phyloP scores from a whole-genome alignment of 2,888 invertebrate species.

The Cryptus viduatorius region DNA sequence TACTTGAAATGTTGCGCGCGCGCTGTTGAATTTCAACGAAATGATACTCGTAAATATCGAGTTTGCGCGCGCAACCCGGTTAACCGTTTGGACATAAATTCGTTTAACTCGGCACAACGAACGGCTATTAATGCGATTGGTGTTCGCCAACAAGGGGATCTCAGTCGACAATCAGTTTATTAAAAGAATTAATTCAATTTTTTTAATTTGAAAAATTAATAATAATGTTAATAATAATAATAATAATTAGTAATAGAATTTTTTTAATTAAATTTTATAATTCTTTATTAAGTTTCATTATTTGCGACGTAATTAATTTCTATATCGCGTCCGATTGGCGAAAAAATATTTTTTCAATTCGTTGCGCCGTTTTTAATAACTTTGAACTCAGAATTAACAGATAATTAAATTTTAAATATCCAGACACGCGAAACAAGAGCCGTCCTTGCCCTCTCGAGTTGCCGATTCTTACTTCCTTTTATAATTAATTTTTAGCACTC shows the following conservation, averaged over 20 bases:
- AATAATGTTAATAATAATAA: too few species aligned
- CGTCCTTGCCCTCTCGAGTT: background rate
- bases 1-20: conserved; percentile 36
- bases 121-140: background rate
- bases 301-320: too few species aligned
- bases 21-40: conserved; percentile 19
- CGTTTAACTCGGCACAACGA: background rate
- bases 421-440: background rate
- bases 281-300: too few species aligned
- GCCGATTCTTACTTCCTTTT: background rate
- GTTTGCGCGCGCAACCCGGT: conserved; percentile 3
- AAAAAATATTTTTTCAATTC: too few species aligned
- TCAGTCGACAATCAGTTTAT: background rate
- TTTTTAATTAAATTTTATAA: too few species aligned
- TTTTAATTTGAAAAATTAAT: too few species aligned
- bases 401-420: background rate
- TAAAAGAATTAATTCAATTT: background rate
- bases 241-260: too few species aligned
- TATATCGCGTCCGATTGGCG: too few species aligned
- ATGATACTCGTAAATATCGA: conserved; percentile 40
- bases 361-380: background rate
- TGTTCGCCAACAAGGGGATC: background rate
- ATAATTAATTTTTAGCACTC: background rate
- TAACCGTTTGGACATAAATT: conserved; percentile 36
- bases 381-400: background rate